phyloP scores from a whole-genome alignment of 2,888 invertebrate species.

The Polydrusus cervinus region DNA sequence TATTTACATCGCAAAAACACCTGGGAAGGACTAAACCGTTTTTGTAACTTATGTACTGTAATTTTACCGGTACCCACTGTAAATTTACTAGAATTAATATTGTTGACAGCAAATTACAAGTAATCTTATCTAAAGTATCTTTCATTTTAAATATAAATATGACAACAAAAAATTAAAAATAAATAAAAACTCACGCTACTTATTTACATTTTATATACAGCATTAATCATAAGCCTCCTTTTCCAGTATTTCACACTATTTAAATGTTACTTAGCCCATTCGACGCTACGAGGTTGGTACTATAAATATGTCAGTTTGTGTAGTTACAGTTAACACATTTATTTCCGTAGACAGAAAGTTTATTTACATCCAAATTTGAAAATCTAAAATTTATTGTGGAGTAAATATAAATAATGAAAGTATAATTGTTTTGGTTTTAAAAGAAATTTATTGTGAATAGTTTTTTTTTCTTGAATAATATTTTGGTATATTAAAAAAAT shows the following conservation, averaged over 20 bases:
- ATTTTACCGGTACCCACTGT: too few relatives aligned
- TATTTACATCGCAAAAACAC: too few relatives aligned
- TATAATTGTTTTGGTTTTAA: conserved; percentile 26
- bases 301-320: conserved; percentile 49
- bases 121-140: too few relatives aligned
- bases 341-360: conserved; percentile 46
- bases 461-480: too few relatives aligned
- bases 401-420: conserved; percentile 39
- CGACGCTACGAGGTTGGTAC: conserved; percentile 47
- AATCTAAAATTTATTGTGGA: conserved; percentile 38
- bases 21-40: too few relatives aligned
- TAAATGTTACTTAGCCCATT: conserved; percentile 44
- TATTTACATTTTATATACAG: conserved; percentile 33
- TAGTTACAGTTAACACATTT: conserved; percentile 43
- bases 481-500: too few relatives aligned
- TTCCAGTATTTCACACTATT: conserved; percentile 47
- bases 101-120: too few relatives aligned
- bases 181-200: not conserved
- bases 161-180: conserved; percentile 6
- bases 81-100: too few relatives aligned
- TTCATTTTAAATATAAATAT: too few relatives aligned
- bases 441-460: conserved; percentile 13
- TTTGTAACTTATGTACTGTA: too few relatives aligned
- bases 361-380: conserved; percentile 45
- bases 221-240: conserved; percentile 49